Conservation (phyloP, 2,113 vertebrate species). For the Felis chaus region DNA sequence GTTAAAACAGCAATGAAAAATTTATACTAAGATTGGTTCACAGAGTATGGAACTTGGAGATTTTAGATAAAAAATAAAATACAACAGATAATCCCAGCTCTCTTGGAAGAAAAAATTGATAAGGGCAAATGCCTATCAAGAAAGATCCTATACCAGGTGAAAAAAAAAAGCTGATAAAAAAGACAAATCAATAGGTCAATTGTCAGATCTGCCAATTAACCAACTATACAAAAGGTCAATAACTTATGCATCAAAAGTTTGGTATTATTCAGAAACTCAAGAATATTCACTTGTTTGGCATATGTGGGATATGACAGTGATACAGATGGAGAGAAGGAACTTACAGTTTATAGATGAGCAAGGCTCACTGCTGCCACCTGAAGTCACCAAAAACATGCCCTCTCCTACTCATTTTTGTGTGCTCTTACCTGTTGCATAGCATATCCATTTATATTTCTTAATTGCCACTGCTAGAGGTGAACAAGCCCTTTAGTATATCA, state of each 20-base stretch:
- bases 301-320: background rate
- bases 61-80: constrained; percentile 20
- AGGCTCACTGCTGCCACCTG: background rate
- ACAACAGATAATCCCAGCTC: background rate
- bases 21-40: background rate
- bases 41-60: background rate
- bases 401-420: background rate
- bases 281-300: background rate
- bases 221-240: background rate
- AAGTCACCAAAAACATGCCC: rapidly evolving
- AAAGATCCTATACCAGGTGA: background rate
- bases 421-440: background rate
- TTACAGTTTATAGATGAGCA: background rate
- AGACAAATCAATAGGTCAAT: background rate
- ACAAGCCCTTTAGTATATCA: background rate
- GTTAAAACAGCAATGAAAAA: background rate
- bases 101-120: background rate
- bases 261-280: background rate
- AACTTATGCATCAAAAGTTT: background rate
- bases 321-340: background rate
- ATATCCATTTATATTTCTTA: background rate
- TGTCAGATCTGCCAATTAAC: background rate
- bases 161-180: background rate
- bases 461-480: background rate
- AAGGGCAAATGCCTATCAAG: background rate